These are phyloP conservation scores for Hoplostethus atlanticus DNA, from an alignment of 2,797 vertebrate genomes.

Conservation along the genomic window DNA sequence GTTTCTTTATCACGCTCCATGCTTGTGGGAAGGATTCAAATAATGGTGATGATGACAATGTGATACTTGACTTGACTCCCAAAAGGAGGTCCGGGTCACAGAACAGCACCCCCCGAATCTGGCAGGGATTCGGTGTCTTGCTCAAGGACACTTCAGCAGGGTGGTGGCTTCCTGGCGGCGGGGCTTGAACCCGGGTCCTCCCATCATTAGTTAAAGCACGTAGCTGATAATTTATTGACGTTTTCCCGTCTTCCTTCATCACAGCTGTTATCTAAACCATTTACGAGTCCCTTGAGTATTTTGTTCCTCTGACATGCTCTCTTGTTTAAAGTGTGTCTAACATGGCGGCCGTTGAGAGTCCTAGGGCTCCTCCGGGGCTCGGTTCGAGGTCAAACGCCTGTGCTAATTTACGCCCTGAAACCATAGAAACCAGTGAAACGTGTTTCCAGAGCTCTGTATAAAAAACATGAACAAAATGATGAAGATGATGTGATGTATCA, in stretches of 20 bases:
- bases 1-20: too few species aligned
- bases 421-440: constrained; percentile 1
- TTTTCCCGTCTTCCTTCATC: not conserved
- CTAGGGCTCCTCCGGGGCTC: not conserved
- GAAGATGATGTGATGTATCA: constrained; percentile 29
- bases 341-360: too few species aligned
- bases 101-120: too few species aligned
- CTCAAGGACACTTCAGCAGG: too few species aligned
- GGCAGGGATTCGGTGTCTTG: too few species aligned
- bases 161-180: too few species aligned
- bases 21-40: too few species aligned
- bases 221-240: not conserved
- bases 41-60: too few species aligned
- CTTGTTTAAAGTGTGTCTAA: not conserved
- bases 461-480: constrained; percentile 28
- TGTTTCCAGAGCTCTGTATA: constrained; percentile 5
- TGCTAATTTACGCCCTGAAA: not conserved
- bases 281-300: not conserved
- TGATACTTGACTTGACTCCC: too few species aligned
- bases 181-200: too few species aligned
- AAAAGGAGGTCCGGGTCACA: too few species aligned
- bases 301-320: not conserved
- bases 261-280: not conserved
- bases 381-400: constrained; percentile 19
- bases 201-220: too few species aligned